A percentile compares a stretch with the other conserved stretches of the same genome.
Evolutionary conservation across 2,797 vertebrate genomes (phyloP).

Genomic region (Notolabrus celidotus): DNA sequence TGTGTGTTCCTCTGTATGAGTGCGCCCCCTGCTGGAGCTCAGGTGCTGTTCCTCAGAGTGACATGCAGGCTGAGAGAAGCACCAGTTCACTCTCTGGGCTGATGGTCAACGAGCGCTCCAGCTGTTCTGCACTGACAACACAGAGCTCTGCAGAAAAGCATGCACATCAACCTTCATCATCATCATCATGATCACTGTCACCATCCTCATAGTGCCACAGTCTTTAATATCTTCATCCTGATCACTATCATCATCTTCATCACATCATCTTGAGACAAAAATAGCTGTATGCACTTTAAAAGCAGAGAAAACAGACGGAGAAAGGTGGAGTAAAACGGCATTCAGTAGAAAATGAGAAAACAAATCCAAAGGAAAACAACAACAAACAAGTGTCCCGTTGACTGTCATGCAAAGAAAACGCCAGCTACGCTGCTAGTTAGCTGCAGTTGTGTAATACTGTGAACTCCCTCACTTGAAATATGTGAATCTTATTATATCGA

Average conservation of each 20-base stretch:
- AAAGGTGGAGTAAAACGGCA: conserved; percentile 80
- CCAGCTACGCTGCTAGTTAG: conserved; percentile 75
- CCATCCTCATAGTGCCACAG: conserved; percentile 61
- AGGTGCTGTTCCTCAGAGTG: neutral
- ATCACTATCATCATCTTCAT: conserved; percentile 61
- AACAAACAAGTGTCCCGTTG: conserved; percentile 74
- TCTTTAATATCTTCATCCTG: conserved; percentile 62
- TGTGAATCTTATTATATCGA: conserved; percentile 72
- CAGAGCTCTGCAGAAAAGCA: conserved; percentile 77
- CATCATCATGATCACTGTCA: conserved; percentile 51
- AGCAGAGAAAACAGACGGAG: conserved; percentile 83
- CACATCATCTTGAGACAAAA: conserved; percentile 82
- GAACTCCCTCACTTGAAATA: conserved; percentile 72
- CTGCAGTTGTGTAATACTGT: conserved; percentile 77
- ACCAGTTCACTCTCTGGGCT: conserved; percentile 4
- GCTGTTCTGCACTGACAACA: conserved; percentile 78
- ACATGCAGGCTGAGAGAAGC: conserved; percentile 17
- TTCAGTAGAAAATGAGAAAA: conserved; percentile 84
- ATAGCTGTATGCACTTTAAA: conserved; percentile 84
- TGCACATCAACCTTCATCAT: conserved; percentile 72
- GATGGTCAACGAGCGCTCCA: conserved; percentile 8
- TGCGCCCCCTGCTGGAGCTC: conserved; percentile 3
- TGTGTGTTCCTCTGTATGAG: conserved; percentile 2
- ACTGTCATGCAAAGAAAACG: conserved; percentile 85
- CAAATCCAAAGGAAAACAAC: conserved; percentile 64